Percentiles rank a stretch among this genome's conserved stretches.
phyloP scores from a whole-genome alignment of 2,113 vertebrate species.

The Danionella cerebrum region DNA sequence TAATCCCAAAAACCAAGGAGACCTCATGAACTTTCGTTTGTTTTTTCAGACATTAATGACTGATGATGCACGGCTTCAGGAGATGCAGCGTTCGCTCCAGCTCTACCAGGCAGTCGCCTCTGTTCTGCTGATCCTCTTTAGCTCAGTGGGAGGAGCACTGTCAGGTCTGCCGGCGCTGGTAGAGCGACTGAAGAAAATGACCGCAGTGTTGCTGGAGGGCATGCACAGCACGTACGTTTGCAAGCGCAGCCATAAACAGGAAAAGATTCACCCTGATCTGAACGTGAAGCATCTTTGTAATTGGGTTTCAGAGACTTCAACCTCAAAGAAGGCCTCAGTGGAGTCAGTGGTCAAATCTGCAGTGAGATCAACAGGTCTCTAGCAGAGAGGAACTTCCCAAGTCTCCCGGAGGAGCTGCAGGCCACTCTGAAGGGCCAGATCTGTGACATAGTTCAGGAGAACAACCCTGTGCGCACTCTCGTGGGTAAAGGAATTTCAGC shows the following conservation, averaged over 20 bases:
- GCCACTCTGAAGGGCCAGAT: conserved; percentile 79
- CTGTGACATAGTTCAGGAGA: conserved; percentile 69
- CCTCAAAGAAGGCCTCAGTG: conserved; percentile 72
- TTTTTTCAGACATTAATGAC: conserved; percentile 75
- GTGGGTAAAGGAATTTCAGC: conserved; percentile 82
- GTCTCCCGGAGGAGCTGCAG: conserved; percentile 66
- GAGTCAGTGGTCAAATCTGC: conserved; percentile 74
- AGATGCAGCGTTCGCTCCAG: conserved; percentile 74
- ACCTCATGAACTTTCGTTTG: background rate
- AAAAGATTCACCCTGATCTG: background rate
- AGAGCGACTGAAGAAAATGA: conserved; percentile 76
- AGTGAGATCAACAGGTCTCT: conserved; percentile 77
- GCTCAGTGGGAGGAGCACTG: conserved; percentile 68
- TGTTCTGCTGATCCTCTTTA: conserved; percentile 80
- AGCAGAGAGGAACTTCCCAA: conserved; percentile 65
- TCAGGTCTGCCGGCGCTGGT: conserved; percentile 69
- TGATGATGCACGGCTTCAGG: conserved; percentile 78
- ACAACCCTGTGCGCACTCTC: conserved; percentile 75
- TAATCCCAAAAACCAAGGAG: too few relatives aligned
- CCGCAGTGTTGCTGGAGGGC: conserved; percentile 77
- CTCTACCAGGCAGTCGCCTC: conserved; percentile 73
- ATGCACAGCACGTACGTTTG: conserved; percentile 78
- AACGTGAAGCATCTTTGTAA: too few relatives aligned
- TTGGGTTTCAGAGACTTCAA: conserved; percentile 66
- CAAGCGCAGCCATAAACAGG: too few relatives aligned